Percentiles rank a stretch among this genome's conserved stretches.
Conservation (phyloP, 2,797 vertebrate genomes). For the Pristis pectinata region DNA sequence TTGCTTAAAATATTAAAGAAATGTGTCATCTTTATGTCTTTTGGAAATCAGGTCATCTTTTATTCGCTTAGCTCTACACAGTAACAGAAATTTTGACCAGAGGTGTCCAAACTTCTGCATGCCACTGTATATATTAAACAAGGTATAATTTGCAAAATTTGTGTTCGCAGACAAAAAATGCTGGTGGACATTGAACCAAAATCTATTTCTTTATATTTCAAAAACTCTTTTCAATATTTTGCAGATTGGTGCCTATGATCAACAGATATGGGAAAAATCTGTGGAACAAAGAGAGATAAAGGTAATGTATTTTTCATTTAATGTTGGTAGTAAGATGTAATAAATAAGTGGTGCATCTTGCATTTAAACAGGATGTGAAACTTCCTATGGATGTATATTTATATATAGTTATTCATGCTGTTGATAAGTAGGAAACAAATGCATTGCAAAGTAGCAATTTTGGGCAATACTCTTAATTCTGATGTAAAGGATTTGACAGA, state of each 20-base stretch:
- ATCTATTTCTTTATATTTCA: background rate
- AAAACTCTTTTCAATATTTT: constrained; percentile 41
- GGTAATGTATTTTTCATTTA: constrained; percentile 59
- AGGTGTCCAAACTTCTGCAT: too few relatives aligned
- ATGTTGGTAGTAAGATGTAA: background rate
- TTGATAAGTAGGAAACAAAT: background rate
- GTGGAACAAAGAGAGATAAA: constrained; percentile 98
- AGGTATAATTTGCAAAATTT: background rate
- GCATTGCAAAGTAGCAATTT: background rate
- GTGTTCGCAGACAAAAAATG: background rate
- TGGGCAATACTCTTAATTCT: background rate
- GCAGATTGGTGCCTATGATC: constrained; percentile 96
- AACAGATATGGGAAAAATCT: constrained; percentile 99
- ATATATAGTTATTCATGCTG: background rate
- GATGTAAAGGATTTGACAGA: background rate
- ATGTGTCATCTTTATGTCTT: too few relatives aligned
- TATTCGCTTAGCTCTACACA: too few relatives aligned
- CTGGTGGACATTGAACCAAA: background rate
- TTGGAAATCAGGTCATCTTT: too few relatives aligned
- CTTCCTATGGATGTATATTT: too few relatives aligned
- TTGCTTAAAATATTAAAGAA: too few relatives aligned
- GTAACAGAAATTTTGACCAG: too few relatives aligned
- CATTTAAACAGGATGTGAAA: background rate
- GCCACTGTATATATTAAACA: too few relatives aligned
- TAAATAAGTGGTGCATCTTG: background rate